phyloP scores from a whole-genome alignment of 2,797 vertebrate genomes.

The Eulemur coronatus region DNA sequence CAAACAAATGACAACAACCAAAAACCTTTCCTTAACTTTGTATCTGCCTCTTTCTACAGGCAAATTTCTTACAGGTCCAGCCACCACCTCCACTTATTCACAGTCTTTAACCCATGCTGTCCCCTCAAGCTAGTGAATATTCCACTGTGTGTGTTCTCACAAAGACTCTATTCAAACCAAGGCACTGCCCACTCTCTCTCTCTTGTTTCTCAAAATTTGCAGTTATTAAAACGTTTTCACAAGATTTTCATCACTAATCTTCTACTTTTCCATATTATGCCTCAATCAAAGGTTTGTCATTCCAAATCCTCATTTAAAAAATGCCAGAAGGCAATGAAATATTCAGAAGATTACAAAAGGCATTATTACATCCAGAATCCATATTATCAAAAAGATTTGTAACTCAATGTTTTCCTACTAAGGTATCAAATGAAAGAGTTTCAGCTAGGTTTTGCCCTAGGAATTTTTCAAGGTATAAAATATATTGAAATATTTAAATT shows the following conservation, averaged over 20 bases:
- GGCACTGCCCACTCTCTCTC: background rate
- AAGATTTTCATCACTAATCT: background rate
- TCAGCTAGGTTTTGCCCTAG: conserved; percentile 64
- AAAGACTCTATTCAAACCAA: background rate
- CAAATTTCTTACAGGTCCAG: too few relatives aligned
- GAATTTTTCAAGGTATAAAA: conserved; percentile 69
- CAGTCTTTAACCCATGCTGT: background rate
- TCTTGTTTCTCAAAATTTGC: background rate
- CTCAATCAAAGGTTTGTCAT: background rate
- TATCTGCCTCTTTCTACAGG: background rate
- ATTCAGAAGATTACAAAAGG: conserved; percentile 68
- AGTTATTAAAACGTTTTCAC: background rate
- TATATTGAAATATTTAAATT: conserved; percentile 79
- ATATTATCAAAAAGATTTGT: conserved; percentile 52
- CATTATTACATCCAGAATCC: background rate
- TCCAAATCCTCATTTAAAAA: background rate
- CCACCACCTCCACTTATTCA: background rate
- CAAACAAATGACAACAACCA: background rate
- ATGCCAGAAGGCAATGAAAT: conserved; percentile 32
- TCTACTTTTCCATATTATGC: background rate
- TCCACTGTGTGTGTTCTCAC: accelerated
- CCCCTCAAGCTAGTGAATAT: background rate
- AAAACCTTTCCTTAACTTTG: background rate
- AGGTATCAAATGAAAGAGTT: conserved; percentile 64
- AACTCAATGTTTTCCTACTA: conserved; percentile 45